Conservation (phyloP, 2,888 invertebrate genomes). For the Coelopa pilipes region DNA sequence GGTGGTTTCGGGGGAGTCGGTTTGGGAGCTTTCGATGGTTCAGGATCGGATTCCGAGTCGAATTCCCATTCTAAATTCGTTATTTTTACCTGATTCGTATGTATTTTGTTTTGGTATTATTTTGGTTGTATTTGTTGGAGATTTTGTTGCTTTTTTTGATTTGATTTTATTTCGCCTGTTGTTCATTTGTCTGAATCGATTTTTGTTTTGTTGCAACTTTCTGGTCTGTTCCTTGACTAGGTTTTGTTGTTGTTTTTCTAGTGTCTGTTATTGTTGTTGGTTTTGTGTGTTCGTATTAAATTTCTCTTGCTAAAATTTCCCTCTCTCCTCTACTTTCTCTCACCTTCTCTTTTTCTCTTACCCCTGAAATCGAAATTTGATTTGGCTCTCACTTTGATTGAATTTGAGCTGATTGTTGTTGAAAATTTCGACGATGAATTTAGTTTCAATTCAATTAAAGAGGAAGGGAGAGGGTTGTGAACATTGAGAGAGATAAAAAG, state of each 20-base stretch:
- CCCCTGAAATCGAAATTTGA: constrained; percentile 20
- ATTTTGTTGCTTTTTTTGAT: not conserved
- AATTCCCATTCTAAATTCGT: constrained; percentile 13
- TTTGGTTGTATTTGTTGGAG: not conserved
- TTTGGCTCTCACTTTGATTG: constrained; percentile 29
- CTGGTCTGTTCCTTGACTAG: too few relatives aligned
- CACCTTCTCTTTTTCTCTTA: constrained; percentile 4
- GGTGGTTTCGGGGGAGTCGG: not conserved
- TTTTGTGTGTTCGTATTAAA: not conserved
- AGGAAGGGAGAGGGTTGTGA: not conserved
- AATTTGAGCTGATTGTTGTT: not conserved
- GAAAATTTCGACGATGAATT: not conserved
- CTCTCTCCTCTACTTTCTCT: not conserved
- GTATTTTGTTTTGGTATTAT: constrained; percentile 15
- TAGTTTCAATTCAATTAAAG: not conserved
- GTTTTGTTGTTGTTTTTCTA: too few relatives aligned
- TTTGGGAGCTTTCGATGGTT: not conserved
- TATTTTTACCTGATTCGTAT: constrained; percentile 10
- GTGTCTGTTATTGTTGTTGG: too few relatives aligned
- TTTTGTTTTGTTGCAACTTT: too few relatives aligned
- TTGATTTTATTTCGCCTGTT: too few relatives aligned
- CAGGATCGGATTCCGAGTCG: not conserved
- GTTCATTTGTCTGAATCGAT: too few relatives aligned
- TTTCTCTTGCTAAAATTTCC: not conserved
- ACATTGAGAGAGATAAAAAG: not conserved